phyloP scores from a whole-genome alignment of 2,797 vertebrate species.

The Podarcis lilfordi region DNA sequence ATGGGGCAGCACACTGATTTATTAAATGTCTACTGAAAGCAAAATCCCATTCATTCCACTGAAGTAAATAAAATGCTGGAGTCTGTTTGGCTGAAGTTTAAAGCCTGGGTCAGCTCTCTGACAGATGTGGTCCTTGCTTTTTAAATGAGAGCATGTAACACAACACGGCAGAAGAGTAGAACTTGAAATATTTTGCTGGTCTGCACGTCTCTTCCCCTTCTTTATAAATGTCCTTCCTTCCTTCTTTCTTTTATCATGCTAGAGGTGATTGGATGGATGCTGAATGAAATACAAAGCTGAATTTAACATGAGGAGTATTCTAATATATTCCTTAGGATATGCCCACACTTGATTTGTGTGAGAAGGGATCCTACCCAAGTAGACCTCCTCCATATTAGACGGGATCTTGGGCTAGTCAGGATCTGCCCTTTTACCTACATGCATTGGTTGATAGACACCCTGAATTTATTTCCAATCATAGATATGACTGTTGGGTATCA shows the following conservation, averaged over 20 bases:
- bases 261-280: neutral
- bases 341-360: too few relatives aligned
- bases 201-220: neutral
- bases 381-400: too few relatives aligned
- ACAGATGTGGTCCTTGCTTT: constrained; percentile 17
- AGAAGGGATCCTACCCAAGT: too few relatives aligned
- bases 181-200: neutral
- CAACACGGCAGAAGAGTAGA: neutral
- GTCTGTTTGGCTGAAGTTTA: neutral
- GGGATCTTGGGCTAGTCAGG: too few relatives aligned
- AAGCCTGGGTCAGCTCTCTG: neutral
- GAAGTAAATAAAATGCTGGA: constrained; percentile 15
- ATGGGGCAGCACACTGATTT: constrained; percentile 45
- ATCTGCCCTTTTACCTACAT: too few relatives aligned
- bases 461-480: too few relatives aligned
- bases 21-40: constrained; percentile 39
- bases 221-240: neutral
- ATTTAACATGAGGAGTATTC: neutral
- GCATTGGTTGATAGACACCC: too few relatives aligned
- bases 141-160: neutral
- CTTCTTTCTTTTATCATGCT: neutral
- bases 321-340: neutral
- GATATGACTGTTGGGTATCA: too few relatives aligned
- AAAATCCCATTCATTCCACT: constrained; percentile 22
- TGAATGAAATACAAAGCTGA: neutral